phyloP scores from a whole-genome alignment of 2,797 vertebrate genomes.

The Sphenopsis melanotis region DNA sequence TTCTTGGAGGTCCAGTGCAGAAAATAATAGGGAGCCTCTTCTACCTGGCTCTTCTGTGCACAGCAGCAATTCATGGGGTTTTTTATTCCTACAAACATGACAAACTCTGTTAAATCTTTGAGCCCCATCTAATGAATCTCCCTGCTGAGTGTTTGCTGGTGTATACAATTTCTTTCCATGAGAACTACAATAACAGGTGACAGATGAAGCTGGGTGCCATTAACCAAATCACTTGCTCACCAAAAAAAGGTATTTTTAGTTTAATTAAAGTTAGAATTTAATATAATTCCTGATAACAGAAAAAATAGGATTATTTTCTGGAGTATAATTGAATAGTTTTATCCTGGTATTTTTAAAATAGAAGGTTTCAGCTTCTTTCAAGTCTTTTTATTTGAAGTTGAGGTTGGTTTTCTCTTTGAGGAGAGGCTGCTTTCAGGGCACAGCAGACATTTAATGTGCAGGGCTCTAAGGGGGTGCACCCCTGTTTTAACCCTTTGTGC shows the following conservation, averaged over 20 bases:
- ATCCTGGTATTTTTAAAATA: neutral
- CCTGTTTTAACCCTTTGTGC: neutral
- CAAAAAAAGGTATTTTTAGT: neutral
- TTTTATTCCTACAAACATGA: neutral
- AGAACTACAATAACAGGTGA: neutral
- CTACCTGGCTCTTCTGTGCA: neutral
- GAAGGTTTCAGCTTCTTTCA: neutral
- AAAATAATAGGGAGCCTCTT: neutral
- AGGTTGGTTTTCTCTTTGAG: neutral
- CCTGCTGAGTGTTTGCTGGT: neutral
- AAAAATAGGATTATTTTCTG: neutral
- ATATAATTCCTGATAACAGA: neutral
- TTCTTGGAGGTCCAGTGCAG: neutral
- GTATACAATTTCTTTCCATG: neutral
- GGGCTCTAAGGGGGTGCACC: neutral
- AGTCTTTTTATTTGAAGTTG: neutral
- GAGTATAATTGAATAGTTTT: neutral
- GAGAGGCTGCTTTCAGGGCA: neutral
- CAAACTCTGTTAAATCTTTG: neutral
- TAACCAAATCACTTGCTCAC: neutral
- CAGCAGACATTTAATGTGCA: neutral
- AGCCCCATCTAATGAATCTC: neutral
- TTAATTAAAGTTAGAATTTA: neutral
- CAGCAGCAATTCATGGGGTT: rapidly evolving
- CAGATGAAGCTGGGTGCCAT: neutral